Evolutionary conservation across 2,113 vertebrate genomes (phyloP).

Genomic region (Gavia stellata): DNA sequence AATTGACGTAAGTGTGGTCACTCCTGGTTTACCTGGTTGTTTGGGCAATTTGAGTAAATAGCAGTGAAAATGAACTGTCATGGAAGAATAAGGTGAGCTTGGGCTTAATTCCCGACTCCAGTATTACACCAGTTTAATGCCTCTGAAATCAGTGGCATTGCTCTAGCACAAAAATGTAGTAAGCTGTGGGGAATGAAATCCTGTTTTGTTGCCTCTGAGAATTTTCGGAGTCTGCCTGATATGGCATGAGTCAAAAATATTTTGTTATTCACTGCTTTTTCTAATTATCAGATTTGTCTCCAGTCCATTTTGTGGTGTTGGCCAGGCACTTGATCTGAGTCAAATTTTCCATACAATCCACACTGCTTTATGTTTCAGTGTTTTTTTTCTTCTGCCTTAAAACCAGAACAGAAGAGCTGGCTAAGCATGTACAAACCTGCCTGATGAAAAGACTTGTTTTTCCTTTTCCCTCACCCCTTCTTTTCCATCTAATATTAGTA

Average conservation of each 20-base stretch:
- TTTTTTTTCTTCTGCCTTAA: slow-evolving; percentile 36
- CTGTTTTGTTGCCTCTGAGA: slow-evolving; percentile 21
- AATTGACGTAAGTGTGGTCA: not conserved
- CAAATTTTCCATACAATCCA: slow-evolving; percentile 74
- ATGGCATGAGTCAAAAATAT: slow-evolving; percentile 72
- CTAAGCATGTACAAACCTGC: slow-evolving; percentile 68
- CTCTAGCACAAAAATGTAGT: not conserved
- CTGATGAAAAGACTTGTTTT: slow-evolving; percentile 38
- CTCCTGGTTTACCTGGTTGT: not conserved
- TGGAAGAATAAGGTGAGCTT: not conserved
- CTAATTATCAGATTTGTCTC: slow-evolving; percentile 79
- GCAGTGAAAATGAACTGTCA: not conserved
- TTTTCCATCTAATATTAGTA: slow-evolving; percentile 11
- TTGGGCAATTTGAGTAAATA: not conserved
- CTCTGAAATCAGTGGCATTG: not conserved
- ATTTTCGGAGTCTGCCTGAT: slow-evolving; percentile 64
- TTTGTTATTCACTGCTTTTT: slow-evolving; percentile 75
- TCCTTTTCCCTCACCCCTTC: slow-evolving; percentile 4
- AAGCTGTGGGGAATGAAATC: not conserved
- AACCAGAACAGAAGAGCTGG: slow-evolving; percentile 46
- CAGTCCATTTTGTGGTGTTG: slow-evolving; percentile 74
- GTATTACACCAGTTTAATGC: not conserved
- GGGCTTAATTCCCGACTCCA: not conserved
- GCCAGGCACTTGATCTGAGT: slow-evolving; percentile 67
- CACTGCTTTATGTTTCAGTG: slow-evolving; percentile 53